phyloP scores from a whole-genome alignment of 2,888 invertebrate genomes.

The Xylophagus ater region DNA sequence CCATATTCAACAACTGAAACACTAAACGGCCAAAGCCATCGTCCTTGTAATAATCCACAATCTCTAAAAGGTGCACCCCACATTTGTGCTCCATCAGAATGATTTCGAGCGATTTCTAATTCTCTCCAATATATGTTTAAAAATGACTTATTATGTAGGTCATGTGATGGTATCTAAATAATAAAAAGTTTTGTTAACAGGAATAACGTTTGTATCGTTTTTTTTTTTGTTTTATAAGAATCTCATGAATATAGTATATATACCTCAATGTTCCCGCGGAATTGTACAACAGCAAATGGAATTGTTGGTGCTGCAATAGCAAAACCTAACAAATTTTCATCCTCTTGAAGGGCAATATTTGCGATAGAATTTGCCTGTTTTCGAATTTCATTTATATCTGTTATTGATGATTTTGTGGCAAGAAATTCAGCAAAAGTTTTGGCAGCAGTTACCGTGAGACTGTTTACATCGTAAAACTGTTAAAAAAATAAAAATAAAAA shows the following conservation, averaged over 20 bases:
- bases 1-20: slow-evolving; percentile 35
- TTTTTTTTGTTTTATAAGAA: too few relatives aligned
- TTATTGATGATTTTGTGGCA: slow-evolving; percentile 27
- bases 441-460: slow-evolving; percentile 36
- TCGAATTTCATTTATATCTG: slow-evolving; percentile 29
- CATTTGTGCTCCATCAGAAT: slow-evolving; percentile 34
- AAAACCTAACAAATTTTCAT: slow-evolving; percentile 38
- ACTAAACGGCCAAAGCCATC: slow-evolving; percentile 41
- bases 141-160: slow-evolving; percentile 35
- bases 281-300: slow-evolving; percentile 39
- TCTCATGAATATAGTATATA: slow-evolving; percentile 12
- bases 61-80: slow-evolving; percentile 40
- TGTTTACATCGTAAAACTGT: slow-evolving; percentile 36
- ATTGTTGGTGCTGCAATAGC: slow-evolving; percentile 38
- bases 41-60: slow-evolving; percentile 35
- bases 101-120: slow-evolving; percentile 38
- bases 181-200: too few relatives aligned
- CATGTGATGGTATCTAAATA: slow-evolving; percentile 32
- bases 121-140: slow-evolving; percentile 39
- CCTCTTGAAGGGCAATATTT: slow-evolving; percentile 35
- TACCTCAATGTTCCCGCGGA: slow-evolving; percentile 39
- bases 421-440: slow-evolving; percentile 36
- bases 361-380: slow-evolving; percentile 36
- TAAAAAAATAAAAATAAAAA: slow-evolving; percentile 12
- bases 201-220: too few relatives aligned